Percentiles rank a stretch among this genome's conserved stretches.
phyloP scores from a whole-genome alignment of 1,140 invertebrate species.

The Ptiloglossa arizonensis region DNA sequence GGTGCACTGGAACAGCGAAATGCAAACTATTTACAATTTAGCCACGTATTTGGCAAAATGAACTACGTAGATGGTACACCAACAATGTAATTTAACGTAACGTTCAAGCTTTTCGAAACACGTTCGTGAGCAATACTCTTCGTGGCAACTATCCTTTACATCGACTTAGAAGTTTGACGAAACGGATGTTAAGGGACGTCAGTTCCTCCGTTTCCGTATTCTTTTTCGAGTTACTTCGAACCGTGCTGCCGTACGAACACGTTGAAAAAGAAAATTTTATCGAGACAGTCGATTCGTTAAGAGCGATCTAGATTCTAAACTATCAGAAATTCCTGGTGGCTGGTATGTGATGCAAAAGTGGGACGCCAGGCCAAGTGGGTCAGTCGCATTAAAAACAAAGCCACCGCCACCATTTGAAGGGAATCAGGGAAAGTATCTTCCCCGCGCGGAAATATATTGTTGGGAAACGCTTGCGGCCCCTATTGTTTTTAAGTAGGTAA shows the following conservation, averaged over 20 bases:
- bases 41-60: too few relatives aligned
- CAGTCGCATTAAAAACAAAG: slow-evolving; percentile 69
- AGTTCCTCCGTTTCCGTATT: background rate
- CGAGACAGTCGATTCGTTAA: slow-evolving; percentile 43
- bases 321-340: slow-evolving; percentile 48
- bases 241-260: too few relatives aligned
- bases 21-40: too few relatives aligned
- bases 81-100: too few relatives aligned
- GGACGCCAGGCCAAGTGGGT: slow-evolving; percentile 64
- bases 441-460: slow-evolving; percentile 62
- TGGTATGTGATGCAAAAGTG: slow-evolving; percentile 54
- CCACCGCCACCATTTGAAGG: slow-evolving; percentile 64
- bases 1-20: too few relatives aligned
- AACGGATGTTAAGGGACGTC: background rate
- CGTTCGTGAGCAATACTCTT: too few relatives aligned
- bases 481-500: slow-evolving; percentile 69
- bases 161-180: too few relatives aligned
- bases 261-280: slow-evolving; percentile 16
- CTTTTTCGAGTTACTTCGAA: background rate
- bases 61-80: too few relatives aligned
- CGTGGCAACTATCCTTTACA: too few relatives aligned
- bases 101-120: too few relatives aligned
- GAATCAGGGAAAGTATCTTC: slow-evolving; percentile 66
- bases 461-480: slow-evolving; percentile 61
- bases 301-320: slow-evolving; percentile 50